Base-by-base conservation (phyloP, 2,888 invertebrate species). In the Trissolcus brochymenae region DNA sequence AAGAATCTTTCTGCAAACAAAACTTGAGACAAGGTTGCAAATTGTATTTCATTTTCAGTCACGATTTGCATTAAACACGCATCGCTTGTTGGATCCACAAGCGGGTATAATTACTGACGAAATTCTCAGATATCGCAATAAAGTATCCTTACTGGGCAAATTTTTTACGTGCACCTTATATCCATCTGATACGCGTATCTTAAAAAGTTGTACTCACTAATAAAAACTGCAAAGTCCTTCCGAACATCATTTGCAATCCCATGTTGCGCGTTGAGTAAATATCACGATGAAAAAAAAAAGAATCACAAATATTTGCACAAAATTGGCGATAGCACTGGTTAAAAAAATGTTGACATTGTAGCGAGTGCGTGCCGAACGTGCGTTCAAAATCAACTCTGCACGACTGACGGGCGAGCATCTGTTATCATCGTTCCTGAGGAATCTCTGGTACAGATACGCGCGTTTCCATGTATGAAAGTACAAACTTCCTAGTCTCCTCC, bases 401-500 rank as follows among this genome's bases (percentile, higher is more conserved):
- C 61, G 53, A 56, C 25, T 43, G 60, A 68, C 50, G 64, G 49
- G 11, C 50, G 41, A 55, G 9, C 40, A 59, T 57, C 56, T 64
- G 53, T 76, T 62, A 66, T 80, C 75, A 62, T 68, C 66, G 61
- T 64, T 73, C 57, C 71, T 67, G 68, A 65, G 74, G 57, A 62
- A 46, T 57, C 65, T 60, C 59, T 43, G 54, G 35, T 76, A 64
- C 62, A 68, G 65, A 67, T 57, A 72, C 64, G 35, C 16, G 56
- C 53, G 46, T 40, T 75, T 50, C 50, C 56, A 54, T 53, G 61
- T 49, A 65, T 19, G 61, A 43, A 67, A n/a, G 54, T 59, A 61
- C 21, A 64, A 71, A 68, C 72, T 75, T 68, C 75, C 64, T 75
- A 67, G 67, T 68, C 67, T 67, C 70, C 75, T 55, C 60, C 78